phyloP scores from a whole-genome alignment of 2,888 invertebrate species.

The Thysanoteuthis rhombus region DNA sequence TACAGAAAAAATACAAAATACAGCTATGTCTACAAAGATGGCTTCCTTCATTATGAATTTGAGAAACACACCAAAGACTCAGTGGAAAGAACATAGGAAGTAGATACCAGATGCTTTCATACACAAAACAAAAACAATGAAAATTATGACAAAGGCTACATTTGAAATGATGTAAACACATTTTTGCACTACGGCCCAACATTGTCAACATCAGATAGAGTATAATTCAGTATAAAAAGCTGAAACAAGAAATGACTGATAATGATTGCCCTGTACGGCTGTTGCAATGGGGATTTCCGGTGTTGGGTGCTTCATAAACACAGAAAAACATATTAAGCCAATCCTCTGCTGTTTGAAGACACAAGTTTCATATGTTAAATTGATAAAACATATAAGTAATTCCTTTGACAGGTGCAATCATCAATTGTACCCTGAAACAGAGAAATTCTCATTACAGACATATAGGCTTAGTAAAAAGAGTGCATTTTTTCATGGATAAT shows the following conservation, averaged over 20 bases:
- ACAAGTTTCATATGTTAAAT: not conserved
- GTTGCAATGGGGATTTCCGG: not conserved
- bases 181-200: not conserved
- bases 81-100: too few relatives aligned
- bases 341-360: not conserved
- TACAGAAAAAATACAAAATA: too few relatives aligned
- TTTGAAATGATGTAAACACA: not conserved
- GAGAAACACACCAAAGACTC: too few relatives aligned
- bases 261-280: not conserved
- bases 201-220: not conserved
- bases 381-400: not conserved
- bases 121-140: not conserved
- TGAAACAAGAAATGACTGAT: not conserved
- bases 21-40: too few relatives aligned
- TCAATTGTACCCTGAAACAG: not conserved
- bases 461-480: not conserved
- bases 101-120: not conserved
- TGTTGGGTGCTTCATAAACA: not conserved
- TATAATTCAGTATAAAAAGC: not conserved
- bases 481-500: not conserved
- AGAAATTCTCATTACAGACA: not conserved
- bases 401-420: not conserved
- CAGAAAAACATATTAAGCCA: not conserved
- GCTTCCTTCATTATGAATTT: too few relatives aligned
- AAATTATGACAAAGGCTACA: not conserved